These are phyloP conservation scores for Dicaeum eximium DNA, from an alignment of 2,113 vertebrate species.

Conservation along the genomic window DNA sequence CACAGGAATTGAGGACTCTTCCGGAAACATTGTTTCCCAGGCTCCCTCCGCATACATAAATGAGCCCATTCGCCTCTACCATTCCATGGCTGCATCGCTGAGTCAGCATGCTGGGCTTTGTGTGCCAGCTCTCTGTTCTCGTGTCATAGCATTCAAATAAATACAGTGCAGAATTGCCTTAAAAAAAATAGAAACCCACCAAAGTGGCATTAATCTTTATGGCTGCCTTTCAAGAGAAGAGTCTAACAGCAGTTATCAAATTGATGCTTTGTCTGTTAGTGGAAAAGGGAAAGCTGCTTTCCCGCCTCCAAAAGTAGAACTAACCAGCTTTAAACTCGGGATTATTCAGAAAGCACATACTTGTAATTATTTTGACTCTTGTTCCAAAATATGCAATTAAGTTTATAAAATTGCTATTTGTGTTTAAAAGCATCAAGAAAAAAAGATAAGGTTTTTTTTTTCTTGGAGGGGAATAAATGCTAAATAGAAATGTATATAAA, in stretches of 20 bases:
- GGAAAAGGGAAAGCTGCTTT: conserved; percentile 23
- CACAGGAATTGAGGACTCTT: conserved; percentile 90
- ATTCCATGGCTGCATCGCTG: conserved; percentile 95
- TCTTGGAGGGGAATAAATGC: not conserved
- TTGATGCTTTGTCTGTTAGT: not conserved
- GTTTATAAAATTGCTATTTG: not conserved
- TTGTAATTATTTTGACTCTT: not conserved
- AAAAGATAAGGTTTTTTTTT: not conserved
- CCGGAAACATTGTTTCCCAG: conserved; percentile 95
- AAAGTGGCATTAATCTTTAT: conserved; percentile 34
- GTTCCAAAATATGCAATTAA: not conserved
- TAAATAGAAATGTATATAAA: not conserved
- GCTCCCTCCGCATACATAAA: conserved; percentile 95
- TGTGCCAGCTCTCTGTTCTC: conserved; percentile 93
- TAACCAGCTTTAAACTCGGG: not conserved
- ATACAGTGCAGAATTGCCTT: conserved; percentile 92
- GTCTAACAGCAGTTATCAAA: conserved; percentile 29
- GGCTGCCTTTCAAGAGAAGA: not conserved
- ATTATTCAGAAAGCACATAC: not conserved
- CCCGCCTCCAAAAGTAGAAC: not conserved
- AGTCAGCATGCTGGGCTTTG: conserved; percentile 93
- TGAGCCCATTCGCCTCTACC: conserved; percentile 89
- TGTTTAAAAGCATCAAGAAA: not conserved
- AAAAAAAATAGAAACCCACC: conserved; percentile 52
- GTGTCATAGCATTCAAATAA: conserved; percentile 98